Evolutionary conservation across 1,140 invertebrate genomes (phyloP), one percentile per base, ranked within the genome.

Genomic region (Halesus radiatus): DNA sequence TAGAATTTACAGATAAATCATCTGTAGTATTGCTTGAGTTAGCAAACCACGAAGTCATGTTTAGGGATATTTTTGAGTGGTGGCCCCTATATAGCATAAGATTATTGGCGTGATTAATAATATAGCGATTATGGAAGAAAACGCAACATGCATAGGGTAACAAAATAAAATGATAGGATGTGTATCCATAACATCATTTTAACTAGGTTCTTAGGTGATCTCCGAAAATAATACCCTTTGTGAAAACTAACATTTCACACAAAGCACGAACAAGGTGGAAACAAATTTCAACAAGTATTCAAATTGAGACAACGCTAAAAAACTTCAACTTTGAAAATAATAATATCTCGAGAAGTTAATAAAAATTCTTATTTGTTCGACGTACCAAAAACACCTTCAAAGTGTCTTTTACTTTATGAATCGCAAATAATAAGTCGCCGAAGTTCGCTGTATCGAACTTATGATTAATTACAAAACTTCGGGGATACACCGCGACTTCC

Each of bases 391-490:
- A 72, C 68, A 72, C 68, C 68, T 72, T 52, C 68, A 53, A 53
- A 53, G 45, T 52, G 45, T 72, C 68, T 54, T 72, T 52, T 52
- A 52, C 45, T 53, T 72, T 22, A 52, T 54, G 68, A 72, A 52
- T 72, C 68, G 68, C 68, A 23, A 72, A 72, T 72, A 72, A 72
- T 53, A 72, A 52, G 68, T 53, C 68, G 76, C 52, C 76, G 58
- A 79, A 53, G 64, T 73, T 79, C 32, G 26, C 52, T 50, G n/a
- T 29, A 60, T 60, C 62, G 37, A 79, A 72, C 52, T 79, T 29
- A 58, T 79, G 78, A 79, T 79, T 74, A 79, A 79, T 79, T 64
- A 56, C 78, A 6, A 20, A 75, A 56, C 26, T 78, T 78, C 18
- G 29, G 56, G 45, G 45, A 78, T 78, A 68, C 76, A 68, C 62